Conservation (phyloP, 2,797 vertebrate species). For the Carcharodon carcharias region DNA sequence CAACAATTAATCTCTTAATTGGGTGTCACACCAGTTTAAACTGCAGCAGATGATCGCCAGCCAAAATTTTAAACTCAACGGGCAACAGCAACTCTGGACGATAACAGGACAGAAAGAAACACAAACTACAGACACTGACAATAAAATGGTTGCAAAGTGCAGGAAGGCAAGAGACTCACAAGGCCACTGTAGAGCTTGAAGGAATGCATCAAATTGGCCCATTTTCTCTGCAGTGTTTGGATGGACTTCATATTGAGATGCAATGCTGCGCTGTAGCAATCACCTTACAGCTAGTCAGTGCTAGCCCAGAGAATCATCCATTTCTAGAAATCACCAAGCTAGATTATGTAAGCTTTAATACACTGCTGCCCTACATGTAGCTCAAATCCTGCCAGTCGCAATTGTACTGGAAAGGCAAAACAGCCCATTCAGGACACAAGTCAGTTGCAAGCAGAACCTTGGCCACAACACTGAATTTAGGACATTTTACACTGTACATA, state of each 20-base stretch:
- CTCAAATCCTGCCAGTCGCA: constrained; percentile 70
- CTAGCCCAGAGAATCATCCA: constrained; percentile 55
- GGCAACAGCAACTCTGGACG: neutral
- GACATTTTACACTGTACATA: neutral
- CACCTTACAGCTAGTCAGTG: constrained; percentile 37
- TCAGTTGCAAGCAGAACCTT: constrained; percentile 38
- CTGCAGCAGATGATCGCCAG: neutral
- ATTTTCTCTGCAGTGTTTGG: constrained; percentile 73
- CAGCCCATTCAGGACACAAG: constrained; percentile 45
- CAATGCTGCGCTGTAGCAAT: constrained; percentile 38
- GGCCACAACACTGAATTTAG: neutral
- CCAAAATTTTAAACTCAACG: neutral
- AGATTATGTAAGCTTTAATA: constrained; percentile 78
- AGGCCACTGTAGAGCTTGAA: constrained; percentile 76
- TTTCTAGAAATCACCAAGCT: constrained; percentile 62
- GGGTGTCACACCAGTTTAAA: neutral
- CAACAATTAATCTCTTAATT: constrained; percentile 21
- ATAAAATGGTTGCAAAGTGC: neutral
- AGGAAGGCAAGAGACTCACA: constrained; percentile 65
- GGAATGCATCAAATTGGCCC: constrained; percentile 77
- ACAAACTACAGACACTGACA: no score
- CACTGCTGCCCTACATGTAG: constrained; percentile 89
- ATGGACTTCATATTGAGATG: constrained; percentile 70
- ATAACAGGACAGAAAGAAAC: neutral
- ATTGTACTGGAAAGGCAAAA: constrained; percentile 55